Evolutionary conservation across 2,888 invertebrate genomes (phyloP), one percentile per base, ranked within the genome.

Genomic region (Physocephala rufipes): DNA sequence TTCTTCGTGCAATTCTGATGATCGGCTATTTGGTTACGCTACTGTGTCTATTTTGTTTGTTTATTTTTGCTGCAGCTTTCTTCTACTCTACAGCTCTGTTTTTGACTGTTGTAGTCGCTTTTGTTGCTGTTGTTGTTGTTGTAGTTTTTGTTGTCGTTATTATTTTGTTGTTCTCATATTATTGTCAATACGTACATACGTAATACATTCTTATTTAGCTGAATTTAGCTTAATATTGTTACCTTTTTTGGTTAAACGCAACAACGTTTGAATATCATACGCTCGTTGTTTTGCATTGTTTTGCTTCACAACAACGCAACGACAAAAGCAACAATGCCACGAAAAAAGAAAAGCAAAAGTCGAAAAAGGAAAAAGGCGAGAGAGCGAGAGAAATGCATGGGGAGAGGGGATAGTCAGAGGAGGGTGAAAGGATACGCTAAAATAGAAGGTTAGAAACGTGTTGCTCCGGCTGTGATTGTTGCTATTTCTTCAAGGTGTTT

Each of bases 211-310:
- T 49, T 49, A 19, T 49, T 49, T 49, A n/a, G n/a, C 15, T 49
- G 45, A 67, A 45, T 58, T 67, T 58, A 62, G 62, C 45, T 68
- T 62, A 62, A 68, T 62, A 36, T 21, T 43, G 47, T 51, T 43
- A 51, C 68, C 68, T 68, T 62, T 62, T 68, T 68, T 68, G 68
- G 68, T 68, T 68, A 68, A 68, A 68, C 51, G 62, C 68, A 68
- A 28, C 63, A 45, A 28, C 26, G 2, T 9, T 28, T 26, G 59
- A 19, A 36, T 7, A 36, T 36, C 36, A 36, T 36, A 36, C 36
- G 36, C 36, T 36, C 9, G 4, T 36, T 36, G 4, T 7, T 9
- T 4, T 36, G 36, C 9, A 36, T 4, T 1, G 49, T n/a, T 49
- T n/a, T 4, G 49, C 49, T n/a, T 49, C 12, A 36, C 36, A 36